phyloP scores from a whole-genome alignment of 2,113 vertebrate species.

The Neomonachus schauinslandi region DNA sequence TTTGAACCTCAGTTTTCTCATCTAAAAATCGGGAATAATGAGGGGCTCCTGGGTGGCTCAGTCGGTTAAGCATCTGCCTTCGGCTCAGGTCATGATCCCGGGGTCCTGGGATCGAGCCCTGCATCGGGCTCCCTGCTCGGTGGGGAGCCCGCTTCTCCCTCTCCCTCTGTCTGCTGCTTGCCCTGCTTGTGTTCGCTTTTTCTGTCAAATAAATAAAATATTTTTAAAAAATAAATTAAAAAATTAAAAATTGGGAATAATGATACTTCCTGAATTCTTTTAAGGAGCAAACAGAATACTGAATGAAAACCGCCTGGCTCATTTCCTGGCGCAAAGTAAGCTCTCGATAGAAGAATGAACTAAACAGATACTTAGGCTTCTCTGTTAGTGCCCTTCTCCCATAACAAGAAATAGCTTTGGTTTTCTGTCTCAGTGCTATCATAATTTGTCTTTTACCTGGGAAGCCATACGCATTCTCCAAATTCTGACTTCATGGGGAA shows the following conservation, averaged over 20 bases:
- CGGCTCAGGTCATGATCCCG: too few species aligned
- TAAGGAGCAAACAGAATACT: neutral
- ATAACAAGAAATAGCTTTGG: neutral
- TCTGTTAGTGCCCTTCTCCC: neutral
- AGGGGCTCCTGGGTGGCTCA: neutral
- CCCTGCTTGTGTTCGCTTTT: too few species aligned
- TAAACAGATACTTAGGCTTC: neutral
- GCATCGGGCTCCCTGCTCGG: too few species aligned
- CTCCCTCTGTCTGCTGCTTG: too few species aligned
- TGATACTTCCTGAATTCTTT: neutral
- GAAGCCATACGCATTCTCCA: neutral
- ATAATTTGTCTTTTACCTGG: neutral
- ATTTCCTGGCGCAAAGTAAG: neutral
- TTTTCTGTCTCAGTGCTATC: neutral
- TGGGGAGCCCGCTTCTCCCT: too few species aligned
- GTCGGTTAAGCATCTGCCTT: too few species aligned
- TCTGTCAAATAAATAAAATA: too few species aligned
- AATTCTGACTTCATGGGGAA: neutral
- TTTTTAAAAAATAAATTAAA: too few species aligned
- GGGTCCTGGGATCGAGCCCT: too few species aligned
- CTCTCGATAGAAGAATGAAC: neutral
- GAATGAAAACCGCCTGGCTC: neutral
- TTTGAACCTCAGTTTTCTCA: neutral
- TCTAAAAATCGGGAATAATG: neutral
- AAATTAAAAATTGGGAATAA: neutral